Percentiles rank a stretch among this genome's conserved stretches.
These are phyloP conservation scores for Macropis europaea DNA, from an alignment of 2,888 invertebrate species.

Conservation along the genomic window DNA sequence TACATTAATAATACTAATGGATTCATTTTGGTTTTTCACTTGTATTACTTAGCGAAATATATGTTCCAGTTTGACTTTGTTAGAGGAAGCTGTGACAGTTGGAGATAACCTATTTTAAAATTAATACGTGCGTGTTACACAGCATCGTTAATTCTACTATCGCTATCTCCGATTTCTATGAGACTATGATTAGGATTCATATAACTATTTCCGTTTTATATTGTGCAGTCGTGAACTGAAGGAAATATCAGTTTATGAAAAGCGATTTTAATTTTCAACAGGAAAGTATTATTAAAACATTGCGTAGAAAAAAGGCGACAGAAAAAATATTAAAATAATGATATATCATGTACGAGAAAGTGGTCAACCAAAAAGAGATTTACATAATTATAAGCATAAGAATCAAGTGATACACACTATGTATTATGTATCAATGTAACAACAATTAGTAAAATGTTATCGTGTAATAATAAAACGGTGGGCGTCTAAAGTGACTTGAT, in stretches of 20 bases:
- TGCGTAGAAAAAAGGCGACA: neutral
- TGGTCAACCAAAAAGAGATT: neutral
- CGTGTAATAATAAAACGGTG: neutral
- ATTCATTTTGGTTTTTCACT: no score
- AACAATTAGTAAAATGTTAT: neutral
- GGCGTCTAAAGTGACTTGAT: neutral
- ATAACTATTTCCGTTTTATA: constrained; percentile 1
- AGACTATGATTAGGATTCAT: neutral
- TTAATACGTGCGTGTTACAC: neutral
- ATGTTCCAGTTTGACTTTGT: no score
- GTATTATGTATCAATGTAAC: neutral
- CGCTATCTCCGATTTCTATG: neutral
- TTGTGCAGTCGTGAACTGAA: no score
- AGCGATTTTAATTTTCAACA: neutral
- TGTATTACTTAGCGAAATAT: no score
- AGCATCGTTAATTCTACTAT: constrained; percentile 5
- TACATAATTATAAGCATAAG: neutral
- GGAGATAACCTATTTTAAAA: constrained; percentile 20
- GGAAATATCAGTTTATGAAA: neutral
- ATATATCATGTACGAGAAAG: neutral
- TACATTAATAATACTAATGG: no score
- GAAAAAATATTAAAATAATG: neutral
- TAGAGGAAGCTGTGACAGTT: no score
- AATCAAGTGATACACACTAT: neutral
- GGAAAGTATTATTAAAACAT: neutral